A percentile compares a stretch with the other conserved stretches of the same genome.
Conservation (phyloP, 2,888 invertebrate genomes). For the Tinea trinotella region DNA sequence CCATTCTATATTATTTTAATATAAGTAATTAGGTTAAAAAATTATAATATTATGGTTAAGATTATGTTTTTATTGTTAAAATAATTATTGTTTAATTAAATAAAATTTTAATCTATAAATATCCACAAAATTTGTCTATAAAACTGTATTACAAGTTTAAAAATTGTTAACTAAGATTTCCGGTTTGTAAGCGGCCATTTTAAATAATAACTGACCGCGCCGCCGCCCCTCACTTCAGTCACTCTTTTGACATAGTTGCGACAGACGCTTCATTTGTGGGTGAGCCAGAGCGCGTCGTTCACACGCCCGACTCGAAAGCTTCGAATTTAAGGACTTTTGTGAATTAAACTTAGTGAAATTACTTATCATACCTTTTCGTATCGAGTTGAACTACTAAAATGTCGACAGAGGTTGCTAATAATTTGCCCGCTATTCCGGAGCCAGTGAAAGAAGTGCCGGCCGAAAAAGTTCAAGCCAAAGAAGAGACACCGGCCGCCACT, state of each 20-base stretch:
- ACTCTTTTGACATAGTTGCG: neutral
- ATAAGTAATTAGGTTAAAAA: too few species aligned
- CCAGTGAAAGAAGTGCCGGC: conserved; percentile 67
- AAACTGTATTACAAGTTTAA: too few species aligned
- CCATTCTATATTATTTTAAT: too few species aligned
- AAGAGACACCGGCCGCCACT: conserved; percentile 52
- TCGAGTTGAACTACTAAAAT: conserved; percentile 52
- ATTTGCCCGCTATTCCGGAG: conserved; percentile 75
- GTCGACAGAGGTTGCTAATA: conserved; percentile 85
- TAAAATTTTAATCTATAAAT: too few species aligned
- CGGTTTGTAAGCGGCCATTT: neutral
- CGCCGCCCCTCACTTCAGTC: conserved; percentile 4
- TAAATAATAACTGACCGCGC: neutral
- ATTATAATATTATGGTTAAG: too few species aligned
- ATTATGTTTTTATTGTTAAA: too few species aligned
- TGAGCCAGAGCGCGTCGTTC: conserved; percentile 9
- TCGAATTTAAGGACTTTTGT: conserved; percentile 4
- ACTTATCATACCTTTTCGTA: neutral
- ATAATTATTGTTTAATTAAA: too few species aligned
- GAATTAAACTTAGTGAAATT: neutral
- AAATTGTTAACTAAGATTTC: neutral
- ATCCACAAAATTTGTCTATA: too few species aligned
- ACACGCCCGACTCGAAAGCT: neutral
- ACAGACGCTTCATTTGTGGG: conserved; percentile 11
- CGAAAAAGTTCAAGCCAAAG: conserved; percentile 50